Evolutionary conservation across 2,113 vertebrate species (phyloP).

Genomic region (Boleophthalmus pectinirostris): DNA sequence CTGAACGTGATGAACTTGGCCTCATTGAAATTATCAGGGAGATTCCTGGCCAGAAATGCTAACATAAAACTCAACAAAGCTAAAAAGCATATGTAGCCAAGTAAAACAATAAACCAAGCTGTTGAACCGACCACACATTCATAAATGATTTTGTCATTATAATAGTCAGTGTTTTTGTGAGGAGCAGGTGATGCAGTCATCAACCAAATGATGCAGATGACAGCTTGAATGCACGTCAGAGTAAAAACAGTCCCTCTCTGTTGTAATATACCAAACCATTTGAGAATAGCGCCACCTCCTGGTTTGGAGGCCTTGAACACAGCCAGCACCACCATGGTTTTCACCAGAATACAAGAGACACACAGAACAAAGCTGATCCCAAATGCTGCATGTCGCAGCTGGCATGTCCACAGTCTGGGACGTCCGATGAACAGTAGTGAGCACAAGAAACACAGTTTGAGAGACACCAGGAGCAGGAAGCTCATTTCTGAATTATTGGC

Average conservation of each 20-base stretch:
- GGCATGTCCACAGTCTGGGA: constrained; percentile 46
- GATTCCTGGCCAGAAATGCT: constrained; percentile 64
- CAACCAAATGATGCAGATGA: constrained; percentile 68
- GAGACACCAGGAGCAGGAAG: neutral
- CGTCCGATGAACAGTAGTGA: constrained; percentile 12
- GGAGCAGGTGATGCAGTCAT: constrained; percentile 36
- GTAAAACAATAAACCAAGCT: constrained; percentile 40
- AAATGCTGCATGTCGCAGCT: constrained; percentile 49
- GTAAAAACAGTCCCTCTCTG: constrained; percentile 64
- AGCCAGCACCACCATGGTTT: constrained; percentile 55
- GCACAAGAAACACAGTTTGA: constrained; percentile 10
- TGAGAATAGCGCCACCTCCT: constrained; percentile 38
- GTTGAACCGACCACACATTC: constrained; percentile 60
- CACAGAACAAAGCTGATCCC: constrained; percentile 53
- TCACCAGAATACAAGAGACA: constrained; percentile 54
- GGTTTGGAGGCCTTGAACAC: constrained; percentile 47
- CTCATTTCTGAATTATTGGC: constrained; percentile 16
- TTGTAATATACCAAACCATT: constrained; percentile 66
- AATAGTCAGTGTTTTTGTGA: constrained; percentile 44
- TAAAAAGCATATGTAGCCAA: constrained; percentile 49
- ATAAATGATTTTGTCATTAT: constrained; percentile 46
- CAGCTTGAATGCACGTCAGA: constrained; percentile 58
- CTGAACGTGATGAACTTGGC: constrained; percentile 72
- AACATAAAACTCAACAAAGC: constrained; percentile 36
- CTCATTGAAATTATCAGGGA: constrained; percentile 70